Evolutionary conservation across 1,140 invertebrate species (phyloP).

Genomic region (Stenopsyche tienmushanensis): DNA sequence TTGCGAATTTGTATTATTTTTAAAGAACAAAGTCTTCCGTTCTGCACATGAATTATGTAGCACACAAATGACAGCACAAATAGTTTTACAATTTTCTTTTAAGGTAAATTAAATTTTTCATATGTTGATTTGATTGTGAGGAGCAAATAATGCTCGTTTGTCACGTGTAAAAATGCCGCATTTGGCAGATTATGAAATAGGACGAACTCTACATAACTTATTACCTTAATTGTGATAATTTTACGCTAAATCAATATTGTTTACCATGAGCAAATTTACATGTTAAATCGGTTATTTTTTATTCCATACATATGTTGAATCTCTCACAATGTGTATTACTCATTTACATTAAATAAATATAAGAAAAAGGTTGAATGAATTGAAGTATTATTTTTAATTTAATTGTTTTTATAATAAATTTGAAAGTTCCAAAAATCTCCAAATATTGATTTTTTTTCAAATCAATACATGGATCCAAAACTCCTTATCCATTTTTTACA

Average conservation of each 20-base stretch:
- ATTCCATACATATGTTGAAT: conserved; percentile 2
- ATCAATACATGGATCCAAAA: too few relatives aligned
- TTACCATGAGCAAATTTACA: not conserved
- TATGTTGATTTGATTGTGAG: too few relatives aligned
- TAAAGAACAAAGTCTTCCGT: conserved; percentile 41
- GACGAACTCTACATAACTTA: not conserved
- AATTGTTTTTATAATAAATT: too few relatives aligned
- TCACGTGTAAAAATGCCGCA: too few relatives aligned
- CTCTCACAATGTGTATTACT: not conserved
- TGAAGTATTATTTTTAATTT: not conserved
- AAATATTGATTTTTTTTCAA: too few relatives aligned
- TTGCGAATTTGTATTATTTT: conserved; percentile 21
- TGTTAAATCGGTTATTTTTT: not conserved
- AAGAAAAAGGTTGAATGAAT: not conserved
- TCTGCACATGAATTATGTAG: conserved; percentile 37
- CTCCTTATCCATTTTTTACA: too few relatives aligned
- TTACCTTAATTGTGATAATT: not conserved
- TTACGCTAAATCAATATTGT: not conserved
- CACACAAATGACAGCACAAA: conserved; percentile 32
- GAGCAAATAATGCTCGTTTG: not conserved
- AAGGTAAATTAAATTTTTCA: too few relatives aligned
- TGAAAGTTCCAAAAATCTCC: too few relatives aligned
- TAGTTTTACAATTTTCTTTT: not conserved
- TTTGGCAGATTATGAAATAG: too few relatives aligned
- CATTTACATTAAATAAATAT: conserved; percentile 1